A percentile compares a stretch with the other conserved stretches of the same genome.
phyloP scores from a whole-genome alignment of 2,888 invertebrate genomes.

The Brachyptera risi region DNA sequence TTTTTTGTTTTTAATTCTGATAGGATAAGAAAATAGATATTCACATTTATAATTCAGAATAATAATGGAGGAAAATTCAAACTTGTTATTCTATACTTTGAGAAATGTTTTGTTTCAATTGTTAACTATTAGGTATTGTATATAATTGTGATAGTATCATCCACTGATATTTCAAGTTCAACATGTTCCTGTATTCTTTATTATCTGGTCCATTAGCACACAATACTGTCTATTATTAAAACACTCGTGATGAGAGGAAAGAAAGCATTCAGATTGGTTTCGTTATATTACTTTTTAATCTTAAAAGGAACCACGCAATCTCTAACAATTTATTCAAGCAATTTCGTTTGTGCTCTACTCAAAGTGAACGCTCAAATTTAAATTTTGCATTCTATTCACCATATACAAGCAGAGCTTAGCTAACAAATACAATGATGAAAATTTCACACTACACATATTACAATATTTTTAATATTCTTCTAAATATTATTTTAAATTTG shows the following conservation, averaged over 20 bases:
- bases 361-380: no score
- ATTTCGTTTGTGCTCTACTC: no score
- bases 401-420: no score
- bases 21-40: constrained; percentile 36
- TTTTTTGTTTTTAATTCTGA: constrained; percentile 30
- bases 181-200: constrained; percentile 5
- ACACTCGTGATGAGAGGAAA: no score
- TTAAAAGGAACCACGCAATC: no score
- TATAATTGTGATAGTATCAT: neutral
- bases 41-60: constrained; percentile 31
- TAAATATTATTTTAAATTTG: no score
- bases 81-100: neutral
- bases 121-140: neutral
- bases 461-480: no score
- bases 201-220: neutral
- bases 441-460: no score
- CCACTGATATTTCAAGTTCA: neutral
- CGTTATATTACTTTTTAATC: constrained; percentile 33
- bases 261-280: constrained; percentile 31
- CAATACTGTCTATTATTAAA: neutral
- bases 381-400: no score
- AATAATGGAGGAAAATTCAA: constrained; percentile 3
- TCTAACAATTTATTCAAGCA: no score
- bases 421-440: no score
- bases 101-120: neutral